These are phyloP conservation scores for Apolygus lucorum DNA, from an alignment of 1,140 invertebrate species.

Conservation along the genomic window DNA sequence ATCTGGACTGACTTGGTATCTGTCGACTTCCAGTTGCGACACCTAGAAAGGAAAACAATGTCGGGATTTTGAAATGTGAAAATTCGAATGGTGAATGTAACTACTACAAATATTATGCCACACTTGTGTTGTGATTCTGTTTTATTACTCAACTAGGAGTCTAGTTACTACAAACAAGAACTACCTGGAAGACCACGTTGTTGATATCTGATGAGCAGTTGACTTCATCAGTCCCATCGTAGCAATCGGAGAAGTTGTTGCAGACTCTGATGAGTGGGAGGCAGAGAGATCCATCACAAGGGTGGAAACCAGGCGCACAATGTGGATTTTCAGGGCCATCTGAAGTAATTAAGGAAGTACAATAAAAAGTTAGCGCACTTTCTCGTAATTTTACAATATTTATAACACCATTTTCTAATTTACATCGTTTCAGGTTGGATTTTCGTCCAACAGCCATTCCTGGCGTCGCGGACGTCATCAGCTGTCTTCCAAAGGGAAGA, in stretches of 20 bases:
- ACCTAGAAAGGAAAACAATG: conserved; percentile 35
- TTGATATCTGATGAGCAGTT: conserved; percentile 45
- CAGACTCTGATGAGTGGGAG: conserved; percentile 50
- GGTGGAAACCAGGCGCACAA: conserved; percentile 51
- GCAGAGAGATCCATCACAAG: conserved; percentile 53
- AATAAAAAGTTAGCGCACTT: conserved; percentile 6
- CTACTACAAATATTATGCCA: too few relatives aligned
- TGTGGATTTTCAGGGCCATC: conserved; percentile 38
- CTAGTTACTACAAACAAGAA: neutral
- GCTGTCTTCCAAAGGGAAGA: too few relatives aligned
- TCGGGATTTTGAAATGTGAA: neutral
- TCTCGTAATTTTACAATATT: too few relatives aligned
- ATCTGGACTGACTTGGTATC: conserved; percentile 42
- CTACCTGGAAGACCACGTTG: conserved; percentile 44
- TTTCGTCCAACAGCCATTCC: too few relatives aligned
- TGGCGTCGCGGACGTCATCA: too few relatives aligned
- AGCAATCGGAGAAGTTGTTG: conserved; percentile 57
- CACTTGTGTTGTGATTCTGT: too few relatives aligned
- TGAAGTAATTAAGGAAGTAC: neutral
- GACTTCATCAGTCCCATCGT: conserved; percentile 61
- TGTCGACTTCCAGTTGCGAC: conserved; percentile 45
- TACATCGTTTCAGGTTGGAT: too few relatives aligned
- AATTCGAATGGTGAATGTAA: too few relatives aligned
- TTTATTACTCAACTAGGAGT: neutral
- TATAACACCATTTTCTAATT: too few relatives aligned